These are phyloP conservation scores for Grammomys surdaster DNA, from an alignment of 2,113 vertebrate species.

Conservation along the genomic window DNA sequence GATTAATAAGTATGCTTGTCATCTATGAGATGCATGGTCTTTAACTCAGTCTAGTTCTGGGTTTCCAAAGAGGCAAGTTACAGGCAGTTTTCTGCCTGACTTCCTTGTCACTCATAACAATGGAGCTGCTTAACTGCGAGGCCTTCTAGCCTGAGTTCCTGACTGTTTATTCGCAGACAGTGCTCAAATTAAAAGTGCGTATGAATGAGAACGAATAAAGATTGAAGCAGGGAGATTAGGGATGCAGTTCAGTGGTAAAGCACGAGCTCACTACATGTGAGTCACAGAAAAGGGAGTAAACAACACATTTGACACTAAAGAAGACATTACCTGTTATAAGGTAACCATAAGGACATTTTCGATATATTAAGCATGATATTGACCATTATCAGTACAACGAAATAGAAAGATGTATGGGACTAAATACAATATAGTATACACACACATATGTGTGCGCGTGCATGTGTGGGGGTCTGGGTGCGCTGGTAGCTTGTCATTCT, in stretches of 20 bases:
- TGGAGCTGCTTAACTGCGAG: neutral
- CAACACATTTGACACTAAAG: neutral
- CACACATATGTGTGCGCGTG: neutral
- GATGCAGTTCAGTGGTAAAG: neutral
- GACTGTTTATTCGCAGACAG: neutral
- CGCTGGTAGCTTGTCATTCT: neutral
- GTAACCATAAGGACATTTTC: neutral
- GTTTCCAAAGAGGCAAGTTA: neutral
- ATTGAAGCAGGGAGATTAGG: neutral
- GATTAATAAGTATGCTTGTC: neutral
- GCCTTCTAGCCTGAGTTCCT: neutral
- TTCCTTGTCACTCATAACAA: neutral
- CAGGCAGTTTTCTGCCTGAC: neutral
- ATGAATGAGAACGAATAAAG: conserved; percentile 11
- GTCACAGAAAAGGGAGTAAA: neutral
- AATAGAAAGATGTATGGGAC: too few species aligned
- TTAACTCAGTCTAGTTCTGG: neutral
- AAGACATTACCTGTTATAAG: neutral
- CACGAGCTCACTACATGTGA: neutral
- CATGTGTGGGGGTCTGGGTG: neutral
- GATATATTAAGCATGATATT: neutral
- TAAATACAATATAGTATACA: neutral
- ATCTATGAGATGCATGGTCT: neutral
- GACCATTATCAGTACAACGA: neutral
- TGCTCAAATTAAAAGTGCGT: neutral